Conservation (phyloP, 1,140 invertebrate species). For the Goniozus legneri region DNA sequence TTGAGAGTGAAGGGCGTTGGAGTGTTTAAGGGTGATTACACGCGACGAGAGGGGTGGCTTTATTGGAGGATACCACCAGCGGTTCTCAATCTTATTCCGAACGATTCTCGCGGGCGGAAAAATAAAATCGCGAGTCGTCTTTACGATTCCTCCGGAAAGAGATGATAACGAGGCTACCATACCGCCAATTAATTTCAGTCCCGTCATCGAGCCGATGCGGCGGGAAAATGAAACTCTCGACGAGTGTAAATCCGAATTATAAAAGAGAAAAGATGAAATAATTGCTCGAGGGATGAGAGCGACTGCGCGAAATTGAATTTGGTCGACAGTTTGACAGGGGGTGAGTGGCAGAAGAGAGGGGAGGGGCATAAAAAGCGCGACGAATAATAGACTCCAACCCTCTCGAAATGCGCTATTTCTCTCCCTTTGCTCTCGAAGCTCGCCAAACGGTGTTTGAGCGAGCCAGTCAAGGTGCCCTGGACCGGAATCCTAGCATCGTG, state of each 20-base stretch:
- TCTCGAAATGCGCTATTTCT: slow-evolving; percentile 49
- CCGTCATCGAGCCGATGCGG: too few relatives aligned
- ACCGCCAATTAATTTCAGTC: too few relatives aligned
- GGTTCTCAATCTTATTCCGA: slow-evolving; percentile 45
- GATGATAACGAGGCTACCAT: too few relatives aligned
- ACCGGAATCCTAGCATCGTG: slow-evolving; percentile 26
- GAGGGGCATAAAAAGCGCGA: slow-evolving; percentile 46
- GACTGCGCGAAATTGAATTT: slow-evolving; percentile 49
- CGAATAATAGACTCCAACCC: slow-evolving; percentile 52
- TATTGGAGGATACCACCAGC: slow-evolving; percentile 44
- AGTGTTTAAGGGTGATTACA: slow-evolving; percentile 56
- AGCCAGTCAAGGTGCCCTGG: slow-evolving; percentile 22
- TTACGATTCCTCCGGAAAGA: too few relatives aligned
- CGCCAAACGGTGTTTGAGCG: too few relatives aligned
- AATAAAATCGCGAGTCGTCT: too few relatives aligned
- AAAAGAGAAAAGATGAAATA: too few relatives aligned
- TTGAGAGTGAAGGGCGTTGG: too few relatives aligned
- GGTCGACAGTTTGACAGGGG: slow-evolving; percentile 48
- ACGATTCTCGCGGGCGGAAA: too few relatives aligned
- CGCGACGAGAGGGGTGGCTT: slow-evolving; percentile 52
- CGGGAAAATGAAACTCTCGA: too few relatives aligned
- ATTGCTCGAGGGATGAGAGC: slow-evolving; percentile 38
- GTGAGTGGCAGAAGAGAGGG: slow-evolving; percentile 5
- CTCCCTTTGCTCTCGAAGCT: slow-evolving; percentile 37
- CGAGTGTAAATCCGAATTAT: too few relatives aligned